These are phyloP conservation scores for Pemphredon lugubris DNA, from an alignment of 2,888 invertebrate species.

Conservation along the genomic window DNA sequence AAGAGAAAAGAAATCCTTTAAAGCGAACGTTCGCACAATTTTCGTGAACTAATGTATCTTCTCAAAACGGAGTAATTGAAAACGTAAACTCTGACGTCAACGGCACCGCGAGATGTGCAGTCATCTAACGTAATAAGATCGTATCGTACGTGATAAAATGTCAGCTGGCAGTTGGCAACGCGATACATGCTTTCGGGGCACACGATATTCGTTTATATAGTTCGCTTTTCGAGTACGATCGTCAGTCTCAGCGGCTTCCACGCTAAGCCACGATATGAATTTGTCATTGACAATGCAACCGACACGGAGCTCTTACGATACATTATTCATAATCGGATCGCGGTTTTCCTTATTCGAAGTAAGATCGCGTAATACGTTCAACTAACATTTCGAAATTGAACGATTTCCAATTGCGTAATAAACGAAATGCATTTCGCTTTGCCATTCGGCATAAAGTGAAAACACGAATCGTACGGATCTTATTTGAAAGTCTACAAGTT, in stretches of 20 bases:
- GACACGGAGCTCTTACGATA: not conserved
- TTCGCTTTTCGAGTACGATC: constrained; percentile 11
- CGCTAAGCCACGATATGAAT: not conserved
- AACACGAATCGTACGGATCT: too few relatives aligned
- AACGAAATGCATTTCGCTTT: not conserved
- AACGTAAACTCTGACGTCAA: constrained; percentile 27
- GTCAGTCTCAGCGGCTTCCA: constrained; percentile 8
- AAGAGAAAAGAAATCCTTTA: too few relatives aligned
- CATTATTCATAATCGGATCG: constrained; percentile 16
- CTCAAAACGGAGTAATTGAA: too few relatives aligned
- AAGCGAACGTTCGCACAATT: too few relatives aligned
- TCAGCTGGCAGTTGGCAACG: constrained; percentile 45
- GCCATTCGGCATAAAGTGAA: too few relatives aligned
- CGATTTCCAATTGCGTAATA: not conserved
- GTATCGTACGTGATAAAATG: constrained; percentile 50
- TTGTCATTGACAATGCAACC: not conserved
- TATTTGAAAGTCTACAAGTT: too few relatives aligned
- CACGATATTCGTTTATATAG: constrained; percentile 13
- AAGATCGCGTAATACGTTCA: not conserved
- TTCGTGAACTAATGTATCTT: too few relatives aligned
- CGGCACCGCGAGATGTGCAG: constrained; percentile 30
- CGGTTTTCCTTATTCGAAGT: not conserved
- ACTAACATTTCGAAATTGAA: not conserved
- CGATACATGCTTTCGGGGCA: constrained; percentile 27
- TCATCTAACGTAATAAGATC: constrained; percentile 57